Evolutionary conservation across 1,140 invertebrate species (phyloP), one percentile per base, ranked within the genome.

Genomic region (Hyles euphorbiae): DNA sequence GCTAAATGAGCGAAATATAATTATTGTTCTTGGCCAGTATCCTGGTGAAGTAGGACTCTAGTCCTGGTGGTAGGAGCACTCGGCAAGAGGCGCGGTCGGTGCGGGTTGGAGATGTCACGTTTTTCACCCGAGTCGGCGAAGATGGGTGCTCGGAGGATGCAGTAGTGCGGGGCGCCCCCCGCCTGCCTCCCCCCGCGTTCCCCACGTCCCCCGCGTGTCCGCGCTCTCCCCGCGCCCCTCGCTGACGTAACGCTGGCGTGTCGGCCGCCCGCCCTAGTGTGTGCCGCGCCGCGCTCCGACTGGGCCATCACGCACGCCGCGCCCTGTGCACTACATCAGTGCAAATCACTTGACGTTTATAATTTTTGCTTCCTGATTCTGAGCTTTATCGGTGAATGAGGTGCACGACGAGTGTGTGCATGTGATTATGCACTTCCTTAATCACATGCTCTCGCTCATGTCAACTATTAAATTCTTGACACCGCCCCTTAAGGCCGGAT

Each of bases 191-290:
- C 64, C 47, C 53, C 58, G 60, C 59, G 65, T 22, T 50, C 10
- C 10, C 12, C 48, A 22, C 22, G 22, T 22, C 22, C 22, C 22
- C 22, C 22, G 22, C 22, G 36, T 8, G 36, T 7, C 63, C n/a
- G 61, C 58, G 54, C 54, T 46, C 67, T 6, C 63, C 63, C 70
- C 70, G 57, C 70, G 63, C 74, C 79, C 75, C 75, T 64, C 74
- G 82, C 85, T 89, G 86, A 89, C 88, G 88, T 89, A 89, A 89
- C 85, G 75, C 68, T 79, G 81, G 79, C 75, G 79, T 76, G 76
- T 74, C 76, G 74, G 73, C 68, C 67, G 71, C 76, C 78, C 81
- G 87, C 83, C 84, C 84, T 85, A 88, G 87, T 88, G 83, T 87
- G 85, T 83, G 79, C 77, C 86, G 86, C 80, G 84, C 79, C 81